Evolutionary conservation across 2,797 vertebrate species (phyloP).

Genomic region (Microctenopoma lineatum): DNA sequence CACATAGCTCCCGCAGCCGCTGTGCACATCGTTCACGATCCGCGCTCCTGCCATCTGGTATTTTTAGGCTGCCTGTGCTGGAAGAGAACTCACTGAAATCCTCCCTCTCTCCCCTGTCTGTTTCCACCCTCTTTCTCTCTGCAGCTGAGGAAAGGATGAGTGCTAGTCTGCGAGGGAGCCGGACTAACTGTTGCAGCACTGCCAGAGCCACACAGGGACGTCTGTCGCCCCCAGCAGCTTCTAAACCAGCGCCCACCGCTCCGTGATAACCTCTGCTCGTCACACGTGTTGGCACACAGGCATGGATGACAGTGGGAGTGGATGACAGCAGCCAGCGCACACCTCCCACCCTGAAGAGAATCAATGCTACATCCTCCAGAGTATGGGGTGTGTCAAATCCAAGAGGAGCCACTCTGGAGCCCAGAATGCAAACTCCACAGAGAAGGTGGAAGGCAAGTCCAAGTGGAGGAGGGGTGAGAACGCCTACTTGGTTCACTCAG

Average conservation of each 20-base stretch:
- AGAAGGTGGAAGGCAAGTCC: slow-evolving; percentile 60
- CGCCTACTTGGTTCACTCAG: slow-evolving; percentile 71
- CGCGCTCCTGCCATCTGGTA: slow-evolving; percentile 43
- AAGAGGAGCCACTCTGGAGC: slow-evolving; percentile 84
- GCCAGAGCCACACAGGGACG: slow-evolving; percentile 34
- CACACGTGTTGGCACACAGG: slow-evolving; percentile 6
- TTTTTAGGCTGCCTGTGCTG: slow-evolving; percentile 40
- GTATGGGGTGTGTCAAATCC: slow-evolving; percentile 98
- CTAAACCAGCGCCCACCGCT: not conserved
- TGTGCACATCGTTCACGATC: slow-evolving; percentile 35
- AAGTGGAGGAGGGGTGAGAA: slow-evolving; percentile 77
- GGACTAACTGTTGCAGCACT: slow-evolving; percentile 18
- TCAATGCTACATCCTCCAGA: slow-evolving; percentile 77
- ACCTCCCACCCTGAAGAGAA: slow-evolving; percentile 8
- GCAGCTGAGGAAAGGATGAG: slow-evolving; percentile 55
- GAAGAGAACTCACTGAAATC: slow-evolving; percentile 62
- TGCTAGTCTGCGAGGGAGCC: slow-evolving; percentile 22
- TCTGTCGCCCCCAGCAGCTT: not conserved
- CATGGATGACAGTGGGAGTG: slow-evolving; percentile 43
- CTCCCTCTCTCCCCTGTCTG: slow-evolving; percentile 15
- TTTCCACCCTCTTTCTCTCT: slow-evolving; percentile 31
- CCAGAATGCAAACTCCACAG: slow-evolving; percentile 73
- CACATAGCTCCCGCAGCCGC: slow-evolving; percentile 10
- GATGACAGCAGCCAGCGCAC: slow-evolving; percentile 40
- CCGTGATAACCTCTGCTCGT: not conserved